phyloP scores from a whole-genome alignment of 2,888 invertebrate species.

The Rhogogaster chlorosoma region DNA sequence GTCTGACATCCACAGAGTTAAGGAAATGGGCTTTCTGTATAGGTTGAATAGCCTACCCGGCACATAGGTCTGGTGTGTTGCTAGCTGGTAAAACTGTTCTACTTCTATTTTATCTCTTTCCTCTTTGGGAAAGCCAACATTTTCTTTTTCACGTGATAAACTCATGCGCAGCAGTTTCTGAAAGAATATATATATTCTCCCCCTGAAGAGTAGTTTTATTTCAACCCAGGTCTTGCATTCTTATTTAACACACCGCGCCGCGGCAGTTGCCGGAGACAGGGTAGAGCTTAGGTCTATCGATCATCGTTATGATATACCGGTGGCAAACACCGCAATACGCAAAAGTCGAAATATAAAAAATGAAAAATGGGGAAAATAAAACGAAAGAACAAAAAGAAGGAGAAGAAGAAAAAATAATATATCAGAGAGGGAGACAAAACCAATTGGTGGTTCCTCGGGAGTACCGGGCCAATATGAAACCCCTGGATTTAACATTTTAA shows the following conservation, averaged over 20 bases:
- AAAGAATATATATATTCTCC: conserved; percentile 4
- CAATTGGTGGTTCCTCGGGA: conserved; percentile 14
- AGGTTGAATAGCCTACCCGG: conserved; percentile 5
- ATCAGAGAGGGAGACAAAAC: conserved; percentile 29
- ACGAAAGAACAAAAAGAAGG: neutral
- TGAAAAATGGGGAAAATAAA: neutral
- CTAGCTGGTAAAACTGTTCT: conserved; percentile 2
- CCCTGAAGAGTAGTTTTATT: neutral
- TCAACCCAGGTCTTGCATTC: neutral
- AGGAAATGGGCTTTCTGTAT: conserved; percentile 28
- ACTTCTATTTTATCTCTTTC: neutral
- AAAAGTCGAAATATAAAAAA: neutral
- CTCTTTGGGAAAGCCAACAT: neutral
- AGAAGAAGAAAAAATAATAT: neutral
- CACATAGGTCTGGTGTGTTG: conserved; percentile 1
- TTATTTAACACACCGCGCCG: conserved; percentile 5
- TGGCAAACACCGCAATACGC: conserved; percentile 17
- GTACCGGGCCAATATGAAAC: conserved; percentile 13
- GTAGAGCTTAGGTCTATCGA: neutral
- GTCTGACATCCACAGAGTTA: conserved; percentile 28
- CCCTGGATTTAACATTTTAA: conserved; percentile 44
- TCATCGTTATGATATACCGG: conserved; percentile 1
- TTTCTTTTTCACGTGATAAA: conserved; percentile 27
- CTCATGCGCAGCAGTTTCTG: conserved; percentile 41
- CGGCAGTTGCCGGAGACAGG: conserved; percentile 5